Evolutionary conservation across 2,113 vertebrate genomes (phyloP).

Genomic region (Poecile atricapillus): DNA sequence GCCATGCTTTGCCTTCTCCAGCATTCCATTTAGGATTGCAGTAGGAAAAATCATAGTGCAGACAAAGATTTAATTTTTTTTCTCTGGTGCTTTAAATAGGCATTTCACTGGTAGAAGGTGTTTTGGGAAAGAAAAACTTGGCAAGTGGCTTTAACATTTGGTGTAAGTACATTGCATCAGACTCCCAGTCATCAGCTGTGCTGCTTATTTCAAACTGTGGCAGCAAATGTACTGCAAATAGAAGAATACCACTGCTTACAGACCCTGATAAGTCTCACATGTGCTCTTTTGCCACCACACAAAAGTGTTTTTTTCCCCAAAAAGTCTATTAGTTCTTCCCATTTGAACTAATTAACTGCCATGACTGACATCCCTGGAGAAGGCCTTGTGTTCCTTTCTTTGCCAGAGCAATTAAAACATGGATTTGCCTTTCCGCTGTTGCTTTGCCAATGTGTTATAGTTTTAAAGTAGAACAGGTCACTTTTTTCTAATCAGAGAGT

Average conservation of each 20-base stretch:
- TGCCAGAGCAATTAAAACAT: neutral
- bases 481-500: neutral
- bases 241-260: neutral
- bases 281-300: neutral
- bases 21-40: neutral
- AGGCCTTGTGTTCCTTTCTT: neutral
- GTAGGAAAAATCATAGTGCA: neutral
- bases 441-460: neutral
- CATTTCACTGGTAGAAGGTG: neutral
- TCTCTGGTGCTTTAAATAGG: neutral
- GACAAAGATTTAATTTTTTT: neutral
- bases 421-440: neutral
- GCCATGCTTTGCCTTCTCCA: neutral
- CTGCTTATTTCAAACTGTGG: neutral
- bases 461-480: neutral
- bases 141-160: neutral
- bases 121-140: neutral
- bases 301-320: neutral
- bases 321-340: neutral
- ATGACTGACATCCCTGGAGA: neutral
- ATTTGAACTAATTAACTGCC: neutral
- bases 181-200: neutral
- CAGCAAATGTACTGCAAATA: neutral
- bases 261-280: neutral
- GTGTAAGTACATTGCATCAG: conserved; percentile 18